These are phyloP conservation scores for Dendrocincla fuliginosa DNA, from an alignment of 2,797 vertebrate genomes.

Conservation along the genomic window DNA sequence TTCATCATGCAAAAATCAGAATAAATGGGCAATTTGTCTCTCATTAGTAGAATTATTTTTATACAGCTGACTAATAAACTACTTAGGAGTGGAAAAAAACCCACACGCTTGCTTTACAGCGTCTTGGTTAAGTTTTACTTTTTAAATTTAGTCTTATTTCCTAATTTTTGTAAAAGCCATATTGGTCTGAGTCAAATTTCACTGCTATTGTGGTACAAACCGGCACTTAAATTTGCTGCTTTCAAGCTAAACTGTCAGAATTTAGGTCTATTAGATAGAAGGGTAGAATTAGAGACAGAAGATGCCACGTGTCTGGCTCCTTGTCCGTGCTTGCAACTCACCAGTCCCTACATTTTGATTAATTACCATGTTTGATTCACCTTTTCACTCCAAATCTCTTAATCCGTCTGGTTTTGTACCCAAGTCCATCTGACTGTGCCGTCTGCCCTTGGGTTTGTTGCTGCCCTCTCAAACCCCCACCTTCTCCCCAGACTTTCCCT, in stretches of 20 bases:
- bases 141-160: neutral
- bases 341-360: neutral
- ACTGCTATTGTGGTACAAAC: neutral
- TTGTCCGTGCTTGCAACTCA: neutral
- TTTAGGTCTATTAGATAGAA: neutral
- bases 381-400: neutral
- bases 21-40: conserved; percentile 46
- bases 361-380: neutral
- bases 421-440: neutral
- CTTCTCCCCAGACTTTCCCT: neutral
- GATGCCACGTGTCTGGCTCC: neutral
- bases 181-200: neutral
- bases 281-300: neutral
- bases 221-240: neutral
- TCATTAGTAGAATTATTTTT: conserved; percentile 22
- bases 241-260: neutral
- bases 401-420: rapidly evolving
- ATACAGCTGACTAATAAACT: conserved; percentile 47
- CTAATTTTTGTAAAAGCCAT: conserved; percentile 35
- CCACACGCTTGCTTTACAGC: neutral
- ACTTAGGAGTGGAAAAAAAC: neutral
- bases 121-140: conserved; percentile 19
- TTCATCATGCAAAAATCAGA: conserved; percentile 13
- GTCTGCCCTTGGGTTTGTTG: neutral
- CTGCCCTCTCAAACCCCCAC: neutral